Evolutionary conservation across 2,797 vertebrate species (phyloP).

Genomic region (Gambusia yucatana): DNA sequence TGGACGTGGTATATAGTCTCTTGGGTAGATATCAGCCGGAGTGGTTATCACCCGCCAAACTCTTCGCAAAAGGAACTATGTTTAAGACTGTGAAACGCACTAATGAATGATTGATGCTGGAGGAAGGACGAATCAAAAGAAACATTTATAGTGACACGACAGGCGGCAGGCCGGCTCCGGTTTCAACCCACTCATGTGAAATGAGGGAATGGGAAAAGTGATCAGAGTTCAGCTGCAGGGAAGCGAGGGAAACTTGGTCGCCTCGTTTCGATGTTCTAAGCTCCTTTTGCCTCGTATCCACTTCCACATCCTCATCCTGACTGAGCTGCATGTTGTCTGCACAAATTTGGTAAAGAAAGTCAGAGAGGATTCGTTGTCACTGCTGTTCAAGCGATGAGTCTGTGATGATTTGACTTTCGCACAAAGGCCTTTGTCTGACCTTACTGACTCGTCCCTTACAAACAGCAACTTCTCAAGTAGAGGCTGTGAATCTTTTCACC

Average conservation of each 20-base stretch:
- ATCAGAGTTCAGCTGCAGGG: conserved; percentile 7
- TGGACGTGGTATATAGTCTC: conserved; percentile 3
- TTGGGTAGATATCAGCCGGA: conserved; percentile 30
- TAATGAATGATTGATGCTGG: neutral
- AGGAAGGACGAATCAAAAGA: neutral
- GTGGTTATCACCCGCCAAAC: conserved; percentile 32
- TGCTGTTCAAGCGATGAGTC: neutral
- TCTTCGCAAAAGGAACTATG: conserved; percentile 7
- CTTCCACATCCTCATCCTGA: conserved; percentile 55
- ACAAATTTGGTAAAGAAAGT: too few species aligned
- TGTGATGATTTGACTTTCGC: neutral
- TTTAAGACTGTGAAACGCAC: neutral
- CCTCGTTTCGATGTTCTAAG: conserved; percentile 51
- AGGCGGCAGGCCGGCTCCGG: conserved; percentile 22
- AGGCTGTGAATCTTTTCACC: neutral
- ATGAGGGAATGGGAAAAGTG: neutral
- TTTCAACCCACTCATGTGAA: conserved; percentile 49
- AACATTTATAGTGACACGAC: conserved; percentile 14
- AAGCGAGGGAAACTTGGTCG: conserved; percentile 43
- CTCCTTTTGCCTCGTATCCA: conserved; percentile 50
- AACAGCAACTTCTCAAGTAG: neutral
- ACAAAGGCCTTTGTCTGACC: neutral
- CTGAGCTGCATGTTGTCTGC: conserved; percentile 34
- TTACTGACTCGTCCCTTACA: neutral
- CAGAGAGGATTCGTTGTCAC: neutral